Base-by-base conservation (phyloP, 37 sponge, comb jelly and placozoan species). In the Amphimedon queenslandica region DNA sequence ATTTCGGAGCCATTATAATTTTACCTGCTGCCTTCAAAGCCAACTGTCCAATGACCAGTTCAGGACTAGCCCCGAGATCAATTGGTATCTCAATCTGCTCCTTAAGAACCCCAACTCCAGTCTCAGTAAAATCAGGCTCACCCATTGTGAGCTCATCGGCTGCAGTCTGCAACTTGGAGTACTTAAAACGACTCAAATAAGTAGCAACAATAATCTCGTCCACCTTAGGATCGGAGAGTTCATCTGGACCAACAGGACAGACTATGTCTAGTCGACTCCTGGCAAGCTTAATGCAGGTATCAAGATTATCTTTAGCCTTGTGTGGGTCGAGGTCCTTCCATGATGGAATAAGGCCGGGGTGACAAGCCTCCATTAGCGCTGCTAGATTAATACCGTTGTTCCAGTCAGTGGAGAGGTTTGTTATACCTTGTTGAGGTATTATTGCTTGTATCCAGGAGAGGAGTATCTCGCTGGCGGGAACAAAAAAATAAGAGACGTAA, bases 331-430 rank as follows among this genome's bases (percentile, higher is more conserved):
- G 77, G 18, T 39, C 39, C n/a, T 80, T 68, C 81, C 88, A 87
- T 10, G 82, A 78, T 23, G 88, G 82, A 42, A 75, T 87, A 42
- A 87, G n/a, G 3, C 82, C 88, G 37, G 84, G 78, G 57, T 80
- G 80, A 58, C 88, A 79, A 24, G 90, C 70, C 33, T 94, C 87
- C 68, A 80, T 41, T 8, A 94, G 74, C 18, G 87, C 91, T n/a
- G 84, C 81, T n/a, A 94, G 82, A 55, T 81, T 84, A 47, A 67
- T 87, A 1, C 95, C 95, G 63, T 84, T 64, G 56, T 87, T 83
- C 95, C 95, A 94, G 37, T 94, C 95, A 18, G 85, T 82, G 28
- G 75, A 79, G 34, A 90, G 82, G 74, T 94, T 94, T 65, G 76
- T 80, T 73, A 91, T 82, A 58, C 84, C 74, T 34, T 71, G 57